These are phyloP conservation scores for Stegastes partitus DNA, from an alignment of 2,113 vertebrate species.

Conservation along the genomic window DNA sequence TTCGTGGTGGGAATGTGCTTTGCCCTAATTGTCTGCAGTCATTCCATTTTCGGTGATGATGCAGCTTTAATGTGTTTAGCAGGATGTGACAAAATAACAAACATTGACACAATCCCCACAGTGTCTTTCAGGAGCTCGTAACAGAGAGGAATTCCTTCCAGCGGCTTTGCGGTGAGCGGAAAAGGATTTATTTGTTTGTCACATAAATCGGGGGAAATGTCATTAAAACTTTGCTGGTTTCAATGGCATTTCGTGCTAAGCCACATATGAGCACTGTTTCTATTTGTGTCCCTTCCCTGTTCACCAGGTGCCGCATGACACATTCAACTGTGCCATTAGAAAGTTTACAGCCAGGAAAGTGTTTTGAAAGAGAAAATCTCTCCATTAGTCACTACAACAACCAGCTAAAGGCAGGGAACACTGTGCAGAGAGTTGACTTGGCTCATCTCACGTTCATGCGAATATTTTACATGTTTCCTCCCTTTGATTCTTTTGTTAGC, in stretches of 20 bases:
- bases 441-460: conserved; percentile 2
- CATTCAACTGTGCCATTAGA: conserved; percentile 3
- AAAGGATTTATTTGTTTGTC: conserved; percentile 57
- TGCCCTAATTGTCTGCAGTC: conserved; percentile 40
- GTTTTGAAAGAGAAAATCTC: conserved; percentile 18
- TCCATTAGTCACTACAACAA: neutral
- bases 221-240: conserved; percentile 29
- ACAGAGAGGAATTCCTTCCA: conserved; percentile 26
- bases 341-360: conserved; percentile 7
- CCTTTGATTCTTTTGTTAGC: conserved; percentile 41
- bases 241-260: conserved; percentile 46
- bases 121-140: conserved; percentile 18
- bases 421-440: conserved; percentile 10
- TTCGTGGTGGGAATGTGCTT: conserved; percentile 20
- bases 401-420: neutral
- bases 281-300: conserved; percentile 40
- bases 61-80: conserved; percentile 32
- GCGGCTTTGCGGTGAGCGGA: conserved; percentile 39
- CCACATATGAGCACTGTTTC: conserved; percentile 32
- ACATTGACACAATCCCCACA: conserved; percentile 24
- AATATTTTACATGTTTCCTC: conserved; percentile 19
- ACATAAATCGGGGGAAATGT: conserved; percentile 34
- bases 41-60: conserved; percentile 20
- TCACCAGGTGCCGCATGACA: conserved; percentile 31
- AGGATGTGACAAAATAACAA: conserved; percentile 44